Evolutionary conservation across 2,888 invertebrate genomes (phyloP).

Genomic region (Eristalis intricaria): DNA sequence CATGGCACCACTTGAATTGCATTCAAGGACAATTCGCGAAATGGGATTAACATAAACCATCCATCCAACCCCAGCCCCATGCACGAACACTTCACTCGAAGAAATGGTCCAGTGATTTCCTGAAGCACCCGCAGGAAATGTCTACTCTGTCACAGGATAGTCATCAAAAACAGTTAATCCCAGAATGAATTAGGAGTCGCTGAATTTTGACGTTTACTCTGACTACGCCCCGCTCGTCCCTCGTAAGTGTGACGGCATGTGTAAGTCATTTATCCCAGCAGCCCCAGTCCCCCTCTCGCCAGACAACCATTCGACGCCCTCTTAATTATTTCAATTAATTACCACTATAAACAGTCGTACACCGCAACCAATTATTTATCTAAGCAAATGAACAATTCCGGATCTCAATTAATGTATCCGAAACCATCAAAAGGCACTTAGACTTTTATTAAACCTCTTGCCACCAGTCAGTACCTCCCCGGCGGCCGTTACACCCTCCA

Average conservation of each 20-base stretch:
- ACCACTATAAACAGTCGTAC: slow-evolving; percentile 22
- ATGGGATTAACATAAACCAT: neutral
- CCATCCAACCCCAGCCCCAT: neutral
- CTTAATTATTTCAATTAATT: slow-evolving; percentile 39
- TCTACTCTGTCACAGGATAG: neutral
- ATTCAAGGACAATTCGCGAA: neutral
- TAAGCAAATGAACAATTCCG: slow-evolving; percentile 40
- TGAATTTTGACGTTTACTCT: neutral
- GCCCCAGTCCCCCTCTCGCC: neutral
- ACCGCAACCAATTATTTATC: slow-evolving; percentile 46
- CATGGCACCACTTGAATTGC: neutral
- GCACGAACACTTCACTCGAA: too few relatives aligned
- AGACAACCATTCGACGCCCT: neutral
- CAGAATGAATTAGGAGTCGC: neutral
- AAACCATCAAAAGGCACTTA: slow-evolving; percentile 40
- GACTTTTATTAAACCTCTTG: slow-evolving; percentile 33
- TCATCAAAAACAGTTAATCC: neutral
- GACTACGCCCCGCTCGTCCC: too few relatives aligned
- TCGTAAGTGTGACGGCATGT: slow-evolving; percentile 11
- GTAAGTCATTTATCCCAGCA: slow-evolving; percentile 2
- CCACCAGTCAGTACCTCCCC: neutral
- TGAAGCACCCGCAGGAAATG: neutral
- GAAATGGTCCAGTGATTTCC: neutral
- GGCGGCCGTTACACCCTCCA: neutral
- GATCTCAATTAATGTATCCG: slow-evolving; percentile 52